phyloP scores from a whole-genome alignment of 1,140 invertebrate species.

The Hylaeus volcanicus region DNA sequence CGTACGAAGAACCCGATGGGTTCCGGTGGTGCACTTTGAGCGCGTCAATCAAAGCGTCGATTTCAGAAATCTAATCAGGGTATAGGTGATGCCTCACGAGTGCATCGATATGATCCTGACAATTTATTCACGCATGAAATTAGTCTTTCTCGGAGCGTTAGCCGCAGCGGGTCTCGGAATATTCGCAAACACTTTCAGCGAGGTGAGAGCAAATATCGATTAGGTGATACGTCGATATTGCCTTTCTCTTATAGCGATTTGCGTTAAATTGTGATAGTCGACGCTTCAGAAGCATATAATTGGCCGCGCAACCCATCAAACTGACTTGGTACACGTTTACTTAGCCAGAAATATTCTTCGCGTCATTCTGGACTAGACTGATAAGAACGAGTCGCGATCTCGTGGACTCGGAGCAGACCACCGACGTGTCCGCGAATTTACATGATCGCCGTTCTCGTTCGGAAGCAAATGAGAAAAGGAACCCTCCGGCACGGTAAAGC shows the following conservation, averaged over 20 bases:
- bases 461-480: slow-evolving; percentile 38
- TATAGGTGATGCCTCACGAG: neutral
- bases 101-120: neutral
- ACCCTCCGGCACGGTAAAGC: slow-evolving; percentile 17
- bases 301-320: neutral
- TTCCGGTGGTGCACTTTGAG: neutral
- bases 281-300: neutral
- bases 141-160: neutral
- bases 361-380: slow-evolving; percentile 51
- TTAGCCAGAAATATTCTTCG: slow-evolving; percentile 37
- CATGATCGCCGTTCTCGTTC: slow-evolving; percentile 2
- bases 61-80: neutral
- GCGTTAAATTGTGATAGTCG: neutral
- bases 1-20: slow-evolving; percentile 10
- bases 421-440: neutral
- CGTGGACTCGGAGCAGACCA: slow-evolving; percentile 5
- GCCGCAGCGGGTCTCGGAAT: too few species aligned
- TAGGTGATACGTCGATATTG: neutral
- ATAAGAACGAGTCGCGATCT: neutral
- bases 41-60: neutral
- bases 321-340: slow-evolving; percentile 20
- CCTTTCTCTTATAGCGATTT: neutral
- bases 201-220: neutral
- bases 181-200: neutral
- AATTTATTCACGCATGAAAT: neutral